A percentile compares a stretch with the other conserved stretches of the same genome.
These are phyloP conservation scores for Tenthredo scrophulariae DNA, from an alignment of 2,888 invertebrate species.

Conservation along the genomic window DNA sequence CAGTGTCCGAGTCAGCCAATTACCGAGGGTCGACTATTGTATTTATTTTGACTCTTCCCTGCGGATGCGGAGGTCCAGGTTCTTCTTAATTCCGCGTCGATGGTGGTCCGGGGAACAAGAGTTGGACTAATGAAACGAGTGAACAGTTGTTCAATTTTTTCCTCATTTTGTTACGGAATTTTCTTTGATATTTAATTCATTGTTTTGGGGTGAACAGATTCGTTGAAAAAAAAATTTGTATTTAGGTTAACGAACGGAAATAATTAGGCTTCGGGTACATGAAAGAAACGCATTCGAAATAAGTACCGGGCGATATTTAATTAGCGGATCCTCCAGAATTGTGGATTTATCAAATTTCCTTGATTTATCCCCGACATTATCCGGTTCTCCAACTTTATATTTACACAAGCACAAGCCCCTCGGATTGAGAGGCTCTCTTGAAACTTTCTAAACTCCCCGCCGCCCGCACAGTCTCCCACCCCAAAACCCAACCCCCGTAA, in stretches of 20 bases:
- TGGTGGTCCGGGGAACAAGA: not conserved
- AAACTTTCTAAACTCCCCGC: conserved; percentile 54
- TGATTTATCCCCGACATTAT: conserved; percentile 74
- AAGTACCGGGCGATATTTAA: conserved; percentile 54
- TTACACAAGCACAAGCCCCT: conserved; percentile 72
- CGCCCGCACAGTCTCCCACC: conserved; percentile 50
- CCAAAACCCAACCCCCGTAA: conserved; percentile 57
- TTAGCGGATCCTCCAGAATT: conserved; percentile 59
- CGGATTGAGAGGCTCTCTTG: conserved; percentile 67
- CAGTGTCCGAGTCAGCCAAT: conserved; percentile 33
- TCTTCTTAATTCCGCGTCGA: conserved; percentile 2
- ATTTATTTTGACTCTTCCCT: conserved; percentile 18
- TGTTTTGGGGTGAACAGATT: not conserved
- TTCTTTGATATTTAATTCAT: not conserved
- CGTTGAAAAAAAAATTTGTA: not conserved
- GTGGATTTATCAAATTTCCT: conserved; percentile 75
- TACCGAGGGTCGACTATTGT: conserved; percentile 38
- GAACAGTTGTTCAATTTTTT: not conserved
- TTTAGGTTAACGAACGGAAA: not conserved
- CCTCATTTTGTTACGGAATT: not conserved
- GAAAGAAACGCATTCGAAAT: conserved; percentile 54
- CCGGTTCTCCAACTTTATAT: conserved; percentile 72
- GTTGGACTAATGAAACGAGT: not conserved
- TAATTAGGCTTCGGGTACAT: conserved; percentile 60
- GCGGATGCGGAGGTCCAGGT: not conserved